These are phyloP conservation scores for Meandrina meandrites DNA, from an alignment of 92 coral and sea anemone genomes.

Conservation along the genomic window DNA sequence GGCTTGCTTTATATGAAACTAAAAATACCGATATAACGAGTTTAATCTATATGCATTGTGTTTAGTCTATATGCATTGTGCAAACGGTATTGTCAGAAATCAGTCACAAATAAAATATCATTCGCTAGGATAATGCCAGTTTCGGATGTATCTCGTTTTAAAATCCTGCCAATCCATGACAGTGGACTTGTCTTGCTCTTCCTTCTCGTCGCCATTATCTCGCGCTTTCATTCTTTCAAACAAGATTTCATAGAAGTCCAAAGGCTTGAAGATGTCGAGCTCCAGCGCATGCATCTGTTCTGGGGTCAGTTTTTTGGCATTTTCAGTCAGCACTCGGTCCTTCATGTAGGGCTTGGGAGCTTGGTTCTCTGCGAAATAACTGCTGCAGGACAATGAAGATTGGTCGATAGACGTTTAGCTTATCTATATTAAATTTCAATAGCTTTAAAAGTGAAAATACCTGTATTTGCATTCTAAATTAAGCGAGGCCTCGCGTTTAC, in stretches of 20 bases:
- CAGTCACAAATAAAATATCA: too few species aligned
- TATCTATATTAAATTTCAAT: too few species aligned
- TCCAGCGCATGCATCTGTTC: conserved; percentile 22
- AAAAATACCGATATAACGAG: too few species aligned
- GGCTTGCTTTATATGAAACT: too few species aligned
- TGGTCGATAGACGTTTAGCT: too few species aligned
- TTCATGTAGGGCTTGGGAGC: not conserved
- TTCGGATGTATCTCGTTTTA: not conserved
- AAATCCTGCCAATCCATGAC: not conserved
- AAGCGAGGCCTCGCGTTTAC: too few species aligned
- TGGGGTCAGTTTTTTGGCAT: not conserved
- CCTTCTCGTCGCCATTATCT: not conserved
- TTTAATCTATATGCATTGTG: too few species aligned
- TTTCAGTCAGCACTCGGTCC: not conserved
- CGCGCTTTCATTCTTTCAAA: not conserved
- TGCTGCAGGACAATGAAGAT: not conserved
- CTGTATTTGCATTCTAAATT: too few species aligned
- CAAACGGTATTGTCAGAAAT: too few species aligned
- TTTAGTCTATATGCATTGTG: too few species aligned
- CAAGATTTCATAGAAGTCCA: conserved; percentile 16
- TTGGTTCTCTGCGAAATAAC: not conserved
- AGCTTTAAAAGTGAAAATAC: too few species aligned
- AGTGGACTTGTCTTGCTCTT: not conserved
- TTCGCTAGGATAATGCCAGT: not conserved
- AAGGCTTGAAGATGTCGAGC: conserved; percentile 18